These are phyloP conservation scores for Melieria omissa DNA, from an alignment of 2,888 invertebrate genomes.

Conservation along the genomic window DNA sequence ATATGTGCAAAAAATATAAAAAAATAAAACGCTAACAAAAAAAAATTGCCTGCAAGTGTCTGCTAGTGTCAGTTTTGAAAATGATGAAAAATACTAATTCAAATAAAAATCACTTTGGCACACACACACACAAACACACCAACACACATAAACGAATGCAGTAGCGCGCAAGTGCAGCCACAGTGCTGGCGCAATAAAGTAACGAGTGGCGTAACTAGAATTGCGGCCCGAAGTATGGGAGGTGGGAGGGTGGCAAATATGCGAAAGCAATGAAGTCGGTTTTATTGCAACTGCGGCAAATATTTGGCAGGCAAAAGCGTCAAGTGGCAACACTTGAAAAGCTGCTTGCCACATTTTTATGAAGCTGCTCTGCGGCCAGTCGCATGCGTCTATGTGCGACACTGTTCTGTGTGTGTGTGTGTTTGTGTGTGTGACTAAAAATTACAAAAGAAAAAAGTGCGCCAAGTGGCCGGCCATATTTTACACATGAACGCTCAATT, in stretches of 20 bases:
- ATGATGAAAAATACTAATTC: conserved; percentile 3
- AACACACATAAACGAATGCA: neutral
- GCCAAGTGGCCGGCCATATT: conserved; percentile 9
- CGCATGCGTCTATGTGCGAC: neutral
- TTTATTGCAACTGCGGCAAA: conserved; percentile 21
- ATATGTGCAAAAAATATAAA: too few relatives aligned
- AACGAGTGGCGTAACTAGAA: too few relatives aligned
- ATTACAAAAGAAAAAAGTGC: too few relatives aligned
- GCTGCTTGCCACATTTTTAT: conserved; percentile 22
- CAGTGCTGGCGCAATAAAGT: too few relatives aligned
- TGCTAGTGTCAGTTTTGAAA: neutral
- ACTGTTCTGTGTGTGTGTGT: too few relatives aligned
- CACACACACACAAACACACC: too few relatives aligned
- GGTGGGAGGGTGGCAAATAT: neutral
- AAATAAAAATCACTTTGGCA: neutral
- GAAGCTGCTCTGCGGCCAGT: neutral
- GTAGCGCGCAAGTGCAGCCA: neutral
- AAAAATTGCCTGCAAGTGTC: neutral
- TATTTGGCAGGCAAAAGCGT: conserved; percentile 19
- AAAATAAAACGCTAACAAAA: neutral
- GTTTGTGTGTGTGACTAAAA: too few relatives aligned
- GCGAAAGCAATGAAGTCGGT: conserved; percentile 11
- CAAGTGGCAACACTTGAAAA: conserved; percentile 26
- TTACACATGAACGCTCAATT: conserved; percentile 31
- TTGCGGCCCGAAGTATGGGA: neutral